Evolutionary conservation across 2,113 vertebrate species (phyloP).

Genomic region (Manacus vitellinus): DNA sequence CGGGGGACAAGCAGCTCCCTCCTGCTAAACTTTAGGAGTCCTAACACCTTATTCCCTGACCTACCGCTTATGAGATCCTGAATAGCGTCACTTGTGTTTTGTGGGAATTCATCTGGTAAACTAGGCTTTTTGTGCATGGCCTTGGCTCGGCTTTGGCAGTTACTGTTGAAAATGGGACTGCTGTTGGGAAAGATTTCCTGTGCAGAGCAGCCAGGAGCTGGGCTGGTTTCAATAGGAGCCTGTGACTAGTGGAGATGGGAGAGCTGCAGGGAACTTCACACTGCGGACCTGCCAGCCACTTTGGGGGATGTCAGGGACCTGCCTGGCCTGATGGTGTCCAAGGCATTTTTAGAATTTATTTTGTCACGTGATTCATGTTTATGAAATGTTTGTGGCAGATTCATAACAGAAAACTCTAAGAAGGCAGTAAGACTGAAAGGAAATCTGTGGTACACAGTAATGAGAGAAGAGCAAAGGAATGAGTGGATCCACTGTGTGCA

Average conservation of each 20-base stretch:
- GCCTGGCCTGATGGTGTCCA: accelerated
- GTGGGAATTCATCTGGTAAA: conserved; percentile 52
- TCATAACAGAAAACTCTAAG: background rate
- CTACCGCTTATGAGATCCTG: conserved; percentile 50
- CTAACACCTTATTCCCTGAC: conserved; percentile 59
- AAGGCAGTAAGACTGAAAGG: background rate
- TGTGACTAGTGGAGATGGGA: background rate
- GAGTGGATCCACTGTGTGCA: background rate
- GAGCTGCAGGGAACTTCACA: background rate
- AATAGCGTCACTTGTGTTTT: conserved; percentile 54
- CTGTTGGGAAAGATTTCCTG: conserved; percentile 39
- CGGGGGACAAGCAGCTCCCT: conserved; percentile 51
- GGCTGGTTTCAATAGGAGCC: conserved; percentile 1
- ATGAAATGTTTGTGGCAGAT: background rate
- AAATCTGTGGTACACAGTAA: background rate
- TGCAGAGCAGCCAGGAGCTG: background rate
- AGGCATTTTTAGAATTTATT: background rate
- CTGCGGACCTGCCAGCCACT: background rate
- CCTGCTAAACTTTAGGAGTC: conserved; percentile 52
- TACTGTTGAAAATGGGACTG: background rate
- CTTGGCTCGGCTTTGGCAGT: conserved; percentile 11
- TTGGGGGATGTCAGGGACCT: accelerated
- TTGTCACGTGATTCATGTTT: accelerated
- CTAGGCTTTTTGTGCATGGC: conserved; percentile 34
- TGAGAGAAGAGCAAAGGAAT: background rate